Conservation (phyloP, 2,888 invertebrate species). For the Coronaproctus castanopsis region DNA sequence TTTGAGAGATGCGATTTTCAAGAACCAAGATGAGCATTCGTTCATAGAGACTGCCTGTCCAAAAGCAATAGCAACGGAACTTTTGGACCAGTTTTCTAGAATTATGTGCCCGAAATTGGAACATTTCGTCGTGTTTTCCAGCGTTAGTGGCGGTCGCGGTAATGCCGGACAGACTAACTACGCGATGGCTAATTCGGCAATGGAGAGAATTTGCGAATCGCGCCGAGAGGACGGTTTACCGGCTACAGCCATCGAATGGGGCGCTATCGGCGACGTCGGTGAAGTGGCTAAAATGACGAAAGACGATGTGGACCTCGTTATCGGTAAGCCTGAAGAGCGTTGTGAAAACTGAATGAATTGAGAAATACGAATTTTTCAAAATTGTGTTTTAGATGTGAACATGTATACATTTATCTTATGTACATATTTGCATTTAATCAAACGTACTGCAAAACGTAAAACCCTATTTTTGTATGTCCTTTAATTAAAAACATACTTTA, state of each 20-base stretch:
- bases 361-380: too few relatives aligned
- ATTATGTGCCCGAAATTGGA: constrained; percentile 4
- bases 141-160: constrained; percentile 15
- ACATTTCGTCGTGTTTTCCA: constrained; percentile 16
- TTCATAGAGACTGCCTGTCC: constrained; percentile 13
- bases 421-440: too few relatives aligned
- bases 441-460: too few relatives aligned
- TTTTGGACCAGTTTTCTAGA: constrained; percentile 12
- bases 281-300: constrained; percentile 25
- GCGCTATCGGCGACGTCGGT: constrained; percentile 8
- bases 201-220: constrained; percentile 15
- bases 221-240: constrained; percentile 12
- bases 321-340: too few relatives aligned
- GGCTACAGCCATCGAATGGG: constrained; percentile 19
- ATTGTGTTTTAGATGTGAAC: too few relatives aligned
- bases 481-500: too few relatives aligned
- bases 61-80: constrained; percentile 14
- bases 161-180: constrained; percentile 16
- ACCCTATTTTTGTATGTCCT: too few relatives aligned
- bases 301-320: too few relatives aligned
- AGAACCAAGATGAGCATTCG: constrained; percentile 13
- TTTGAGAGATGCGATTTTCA: constrained; percentile 15
- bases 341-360: too few relatives aligned
- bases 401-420: too few relatives aligned
- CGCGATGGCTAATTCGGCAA: constrained; percentile 15